A percentile compares a stretch with the other conserved stretches of the same genome.
phyloP scores from a whole-genome alignment of 2,113 vertebrate genomes.

The Coregonus clupeaformis region DNA sequence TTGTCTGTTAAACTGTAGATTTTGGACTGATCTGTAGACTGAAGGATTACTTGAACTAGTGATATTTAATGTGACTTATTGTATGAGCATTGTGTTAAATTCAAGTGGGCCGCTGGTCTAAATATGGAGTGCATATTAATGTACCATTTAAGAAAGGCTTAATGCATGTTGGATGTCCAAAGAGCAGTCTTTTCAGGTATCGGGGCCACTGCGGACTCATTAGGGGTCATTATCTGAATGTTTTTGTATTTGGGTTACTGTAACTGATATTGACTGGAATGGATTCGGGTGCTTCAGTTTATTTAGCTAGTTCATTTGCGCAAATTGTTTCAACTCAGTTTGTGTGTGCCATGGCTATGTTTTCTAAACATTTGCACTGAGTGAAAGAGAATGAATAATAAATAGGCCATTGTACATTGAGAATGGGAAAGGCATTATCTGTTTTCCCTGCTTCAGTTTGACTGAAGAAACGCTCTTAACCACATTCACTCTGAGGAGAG shows the following conservation, averaged over 20 bases:
- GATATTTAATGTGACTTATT: conserved; percentile 16
- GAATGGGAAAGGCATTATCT: conserved; percentile 22
- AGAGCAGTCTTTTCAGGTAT: conserved; percentile 44
- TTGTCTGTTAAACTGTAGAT: conserved; percentile 48
- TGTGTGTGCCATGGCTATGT: conserved; percentile 49
- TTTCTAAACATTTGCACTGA: conserved; percentile 19
- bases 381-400: conserved; percentile 19
- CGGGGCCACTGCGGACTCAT: conserved; percentile 12
- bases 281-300: conserved; percentile 28
- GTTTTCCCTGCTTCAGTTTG: conserved; percentile 21
- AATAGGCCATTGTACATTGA: background rate
- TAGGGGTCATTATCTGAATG: background rate
- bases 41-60: background rate
- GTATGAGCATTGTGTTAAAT: conserved; percentile 31
- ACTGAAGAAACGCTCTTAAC: too few relatives aligned
- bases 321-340: conserved; percentile 9
- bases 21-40: conserved; percentile 36
- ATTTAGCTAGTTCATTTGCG: conserved; percentile 9
- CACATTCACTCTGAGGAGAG: conserved; percentile 8
- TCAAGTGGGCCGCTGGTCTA: conserved; percentile 19
- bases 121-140: conserved; percentile 12
- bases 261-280: conserved; percentile 29
- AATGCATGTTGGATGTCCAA: conserved; percentile 29
- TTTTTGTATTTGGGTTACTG: conserved; percentile 31
- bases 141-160: conserved; percentile 27